Conservation (phyloP, 2,113 vertebrate genomes). For the Hippocampus zosterae region DNA sequence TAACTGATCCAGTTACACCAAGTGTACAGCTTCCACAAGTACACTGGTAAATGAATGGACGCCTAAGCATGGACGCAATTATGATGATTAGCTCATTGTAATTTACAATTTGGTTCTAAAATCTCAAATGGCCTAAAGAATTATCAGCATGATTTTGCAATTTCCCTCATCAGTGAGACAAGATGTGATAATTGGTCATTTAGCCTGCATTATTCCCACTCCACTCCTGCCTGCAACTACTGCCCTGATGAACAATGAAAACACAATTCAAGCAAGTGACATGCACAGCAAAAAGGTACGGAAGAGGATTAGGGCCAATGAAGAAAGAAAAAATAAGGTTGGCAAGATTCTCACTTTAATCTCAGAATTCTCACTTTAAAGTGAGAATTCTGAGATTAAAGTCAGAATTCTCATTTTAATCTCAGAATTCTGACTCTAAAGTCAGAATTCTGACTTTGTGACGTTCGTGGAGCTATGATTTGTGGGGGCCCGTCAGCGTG, state of each 20-base stretch:
- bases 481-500: too few species aligned
- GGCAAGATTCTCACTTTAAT: too few species aligned
- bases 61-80: not conserved
- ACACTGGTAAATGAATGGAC: not conserved
- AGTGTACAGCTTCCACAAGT: not conserved
- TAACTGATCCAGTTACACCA: not conserved
- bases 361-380: too few species aligned
- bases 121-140: not conserved
- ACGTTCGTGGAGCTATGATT: too few species aligned
- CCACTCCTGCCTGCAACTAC: not conserved
- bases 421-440: too few species aligned
- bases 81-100: conserved; percentile 4
- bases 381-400: too few species aligned
- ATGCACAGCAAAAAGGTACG: not conserved
- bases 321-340: too few species aligned
- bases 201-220: conserved; percentile 10
- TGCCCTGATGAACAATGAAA: conserved; percentile 1
- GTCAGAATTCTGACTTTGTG: too few species aligned
- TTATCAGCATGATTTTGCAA: not conserved
- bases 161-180: conserved; percentile 7
- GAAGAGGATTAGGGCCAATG: too few species aligned
- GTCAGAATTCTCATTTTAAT: too few species aligned
- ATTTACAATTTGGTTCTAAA: conserved; percentile 5
- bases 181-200: conserved; percentile 13
- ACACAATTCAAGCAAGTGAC: conserved; percentile 2